A percentile compares a stretch with the other conserved stretches of the same genome.
phyloP scores from a whole-genome alignment of 1,140 invertebrate species.

The Drosophila trapezifrons region DNA sequence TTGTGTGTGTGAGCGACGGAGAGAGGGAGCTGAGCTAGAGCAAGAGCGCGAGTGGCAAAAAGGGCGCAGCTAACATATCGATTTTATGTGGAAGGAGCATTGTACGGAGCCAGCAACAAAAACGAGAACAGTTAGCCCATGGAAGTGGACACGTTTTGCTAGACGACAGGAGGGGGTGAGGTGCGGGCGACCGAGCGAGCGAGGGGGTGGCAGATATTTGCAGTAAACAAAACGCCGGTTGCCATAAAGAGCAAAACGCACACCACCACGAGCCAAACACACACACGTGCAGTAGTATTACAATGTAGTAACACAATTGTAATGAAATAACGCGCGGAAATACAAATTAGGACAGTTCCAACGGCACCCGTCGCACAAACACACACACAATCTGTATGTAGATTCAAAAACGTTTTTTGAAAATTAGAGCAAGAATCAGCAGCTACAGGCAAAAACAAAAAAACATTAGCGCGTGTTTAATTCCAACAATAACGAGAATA shows the following conservation, averaged over 20 bases:
- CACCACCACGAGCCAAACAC: background rate
- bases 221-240: conserved; percentile 65
- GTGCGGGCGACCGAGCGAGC: background rate
- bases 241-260: conserved; percentile 39
- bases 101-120: conserved; percentile 47
- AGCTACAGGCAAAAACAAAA: conserved; percentile 10
- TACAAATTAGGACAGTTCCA: conserved; percentile 65
- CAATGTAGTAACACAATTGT: conserved; percentile 5
- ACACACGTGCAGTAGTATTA: conserved; percentile 15
- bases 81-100: conserved; percentile 75
- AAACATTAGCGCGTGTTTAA: conserved; percentile 60
- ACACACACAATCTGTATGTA: conserved; percentile 10
- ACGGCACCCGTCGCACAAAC: conserved; percentile 6
- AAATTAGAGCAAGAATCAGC: conserved; percentile 16
- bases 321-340: conserved; percentile 57
- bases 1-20: conserved; percentile 5
- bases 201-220: conserved; percentile 22
- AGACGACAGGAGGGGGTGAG: background rate
- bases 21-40: conserved; percentile 18
- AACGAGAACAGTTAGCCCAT: conserved; percentile 23
- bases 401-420: conserved; percentile 15
- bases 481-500: conserved; percentile 60
- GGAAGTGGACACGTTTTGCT: conserved; percentile 30
- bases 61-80: conserved; percentile 77
- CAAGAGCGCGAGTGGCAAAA: conserved; percentile 61